phyloP scores from a whole-genome alignment of 2,888 invertebrate genomes.

The Chalcis sispes region DNA sequence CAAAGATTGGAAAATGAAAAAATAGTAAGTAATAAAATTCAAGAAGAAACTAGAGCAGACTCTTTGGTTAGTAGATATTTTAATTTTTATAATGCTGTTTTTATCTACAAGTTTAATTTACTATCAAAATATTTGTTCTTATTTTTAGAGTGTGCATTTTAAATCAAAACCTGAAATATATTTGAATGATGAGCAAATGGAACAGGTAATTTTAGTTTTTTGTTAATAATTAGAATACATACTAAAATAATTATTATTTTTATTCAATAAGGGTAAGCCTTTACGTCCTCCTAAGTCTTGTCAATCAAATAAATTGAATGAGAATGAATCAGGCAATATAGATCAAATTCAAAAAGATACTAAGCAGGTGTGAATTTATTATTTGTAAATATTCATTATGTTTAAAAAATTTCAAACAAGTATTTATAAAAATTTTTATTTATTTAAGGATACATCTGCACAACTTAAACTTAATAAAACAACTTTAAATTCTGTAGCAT shows the following conservation, averaged over 20 bases:
- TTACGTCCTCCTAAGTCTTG: constrained; percentile 42
- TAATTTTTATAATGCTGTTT: too few relatives aligned
- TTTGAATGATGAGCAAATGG: neutral
- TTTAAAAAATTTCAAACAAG: neutral
- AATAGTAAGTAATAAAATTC: neutral
- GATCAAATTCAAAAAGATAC: neutral
- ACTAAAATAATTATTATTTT: neutral
- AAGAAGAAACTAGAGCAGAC: neutral
- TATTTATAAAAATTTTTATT: neutral
- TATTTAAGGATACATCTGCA: neutral
- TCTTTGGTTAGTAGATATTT: neutral
- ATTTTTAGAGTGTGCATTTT: neutral
- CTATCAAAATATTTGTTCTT: too few relatives aligned
- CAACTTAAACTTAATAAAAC: neutral
- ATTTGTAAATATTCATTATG: neutral
- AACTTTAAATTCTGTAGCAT: neutral
- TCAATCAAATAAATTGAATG: neutral
- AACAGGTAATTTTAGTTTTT: neutral
- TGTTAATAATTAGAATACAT: neutral
- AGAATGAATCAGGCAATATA: neutral
- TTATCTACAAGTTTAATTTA: too few relatives aligned
- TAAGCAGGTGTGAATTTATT: neutral
- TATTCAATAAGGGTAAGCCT: constrained; percentile 43
- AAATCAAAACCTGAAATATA: neutral
- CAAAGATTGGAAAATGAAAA: constrained; percentile 36